Base-by-base conservation (phyloP, 2,888 invertebrate species). In the Liopterus haemorrhoidalis region DNA sequence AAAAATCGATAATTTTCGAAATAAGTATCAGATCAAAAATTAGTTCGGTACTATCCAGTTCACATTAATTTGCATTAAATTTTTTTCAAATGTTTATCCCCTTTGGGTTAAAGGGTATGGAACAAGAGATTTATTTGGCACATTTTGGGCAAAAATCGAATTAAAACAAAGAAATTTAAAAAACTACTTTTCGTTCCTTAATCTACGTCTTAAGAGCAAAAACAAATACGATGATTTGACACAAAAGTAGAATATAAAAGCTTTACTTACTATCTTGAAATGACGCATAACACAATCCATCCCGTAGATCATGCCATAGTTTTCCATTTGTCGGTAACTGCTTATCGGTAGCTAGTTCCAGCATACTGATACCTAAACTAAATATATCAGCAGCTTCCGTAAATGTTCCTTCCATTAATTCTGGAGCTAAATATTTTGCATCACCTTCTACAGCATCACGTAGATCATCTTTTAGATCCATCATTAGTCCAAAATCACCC, bases 381-480 rank as follows among this genome's bases (percentile, higher is more conserved):
- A 83, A 85, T 31, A 86, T 77, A 65, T 88, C 86, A 15, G 82
- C 84, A 14, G 81, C 75, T 54, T 79, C 77, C 2, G 79, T 75
- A 59, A 82, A 81, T 25, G 70, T 66, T 12, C 76, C 76, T 49
- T 76, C 70, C 60, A 86, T 68, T 14, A 85, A 70, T 68, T 87
- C 86, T 18, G 79, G 75, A 0, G 86, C 84, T 55, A 87, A 68
- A 62, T 87, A 87, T 52, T 81, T 79, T 1, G 81, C 77, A 65
- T 87, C 87, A 1, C 86, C 86, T 66, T 86, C 85, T 5, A 16
- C 12, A 9, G 32, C 37, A 22, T 41, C 6, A 5, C 27, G 15
- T 4, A 32, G 15, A 56, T 70, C 70, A 62, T 71, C 70, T 42
- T 74, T 72, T 20, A 82, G 59, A 62, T 84, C 80, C 16, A 80